A percentile compares a stretch with the other conserved stretches of the same genome.
These are phyloP conservation scores for Tachina grossa DNA, from an alignment of 2,888 invertebrate genomes.

Conservation along the genomic window DNA sequence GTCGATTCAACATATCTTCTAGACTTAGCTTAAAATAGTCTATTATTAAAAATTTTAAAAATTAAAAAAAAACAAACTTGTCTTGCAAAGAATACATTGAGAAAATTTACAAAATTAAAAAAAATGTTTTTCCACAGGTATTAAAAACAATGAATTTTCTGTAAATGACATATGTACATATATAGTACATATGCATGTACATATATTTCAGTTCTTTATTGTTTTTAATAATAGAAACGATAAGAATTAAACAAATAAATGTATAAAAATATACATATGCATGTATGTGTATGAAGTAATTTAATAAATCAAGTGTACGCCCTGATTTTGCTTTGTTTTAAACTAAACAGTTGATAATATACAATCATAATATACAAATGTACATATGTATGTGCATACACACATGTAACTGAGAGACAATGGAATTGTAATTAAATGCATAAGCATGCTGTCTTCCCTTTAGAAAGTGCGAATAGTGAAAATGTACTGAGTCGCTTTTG, in stretches of 20 bases:
- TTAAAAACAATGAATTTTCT: too few relatives aligned
- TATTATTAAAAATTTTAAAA: too few relatives aligned
- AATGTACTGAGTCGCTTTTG: too few relatives aligned
- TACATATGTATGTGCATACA: neutral
- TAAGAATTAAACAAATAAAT: slow-evolving; percentile 45
- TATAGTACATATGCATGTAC: neutral
- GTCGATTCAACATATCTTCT: too few relatives aligned
- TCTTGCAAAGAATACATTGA: too few relatives aligned
- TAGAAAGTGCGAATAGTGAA: too few relatives aligned
- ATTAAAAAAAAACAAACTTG: too few relatives aligned
- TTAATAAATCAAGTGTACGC: slow-evolving; percentile 62
- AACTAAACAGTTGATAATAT: slow-evolving; percentile 36
- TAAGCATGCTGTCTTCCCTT: neutral
- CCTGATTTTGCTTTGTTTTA: slow-evolving; percentile 52
- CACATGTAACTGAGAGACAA: slow-evolving; percentile 30
- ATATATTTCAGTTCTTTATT: slow-evolving; percentile 25
- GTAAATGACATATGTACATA: neutral
- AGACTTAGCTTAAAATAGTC: too few relatives aligned
- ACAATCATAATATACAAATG: neutral
- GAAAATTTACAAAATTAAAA: too few relatives aligned
- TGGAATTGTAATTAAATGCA: slow-evolving; percentile 39
- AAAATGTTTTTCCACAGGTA: too few relatives aligned
- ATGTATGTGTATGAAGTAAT: slow-evolving; percentile 9
- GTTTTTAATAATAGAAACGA: neutral
- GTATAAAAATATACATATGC: slow-evolving; percentile 5